Percentiles rank a stretch among this genome's conserved stretches.
Evolutionary conservation across 2,113 vertebrate genomes (phyloP).

Genomic region (Hemichromis elongatus): DNA sequence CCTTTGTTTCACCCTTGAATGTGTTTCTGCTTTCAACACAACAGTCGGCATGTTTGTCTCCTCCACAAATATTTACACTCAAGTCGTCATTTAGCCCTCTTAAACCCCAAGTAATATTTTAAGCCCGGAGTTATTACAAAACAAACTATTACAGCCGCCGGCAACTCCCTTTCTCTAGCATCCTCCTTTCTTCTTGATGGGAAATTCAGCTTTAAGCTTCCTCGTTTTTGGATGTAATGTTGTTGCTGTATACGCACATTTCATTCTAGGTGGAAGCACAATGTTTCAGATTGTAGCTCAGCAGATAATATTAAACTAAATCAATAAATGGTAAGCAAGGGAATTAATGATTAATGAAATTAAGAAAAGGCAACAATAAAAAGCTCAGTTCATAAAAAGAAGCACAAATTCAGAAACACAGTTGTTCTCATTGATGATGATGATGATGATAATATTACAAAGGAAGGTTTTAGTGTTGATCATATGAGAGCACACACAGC

Average conservation of each 20-base stretch:
- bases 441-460: not conserved
- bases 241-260: not conserved
- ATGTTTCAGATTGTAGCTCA: not conserved
- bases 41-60: not conserved
- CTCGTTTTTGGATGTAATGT: not conserved
- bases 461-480: not conserved
- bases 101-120: not conserved
- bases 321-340: too few relatives aligned
- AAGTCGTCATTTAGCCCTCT: not conserved
- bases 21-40: not conserved
- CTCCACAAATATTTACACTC: not conserved
- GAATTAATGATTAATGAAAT: too few relatives aligned
- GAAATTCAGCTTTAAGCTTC: not conserved
- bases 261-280: not conserved
- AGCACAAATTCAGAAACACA: not conserved
- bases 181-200: not conserved
- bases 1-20: not conserved
- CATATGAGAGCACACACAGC: not conserved
- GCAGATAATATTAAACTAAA: too few relatives aligned
- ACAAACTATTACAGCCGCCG: not conserved
- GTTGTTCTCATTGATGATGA: not conserved
- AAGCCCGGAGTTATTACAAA: not conserved
- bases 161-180: not conserved
- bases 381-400: not conserved
- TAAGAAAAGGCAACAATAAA: not conserved